These are phyloP conservation scores for Muschampia plurimacula DNA, from an alignment of 2,888 invertebrate species.

Conservation along the genomic window DNA sequence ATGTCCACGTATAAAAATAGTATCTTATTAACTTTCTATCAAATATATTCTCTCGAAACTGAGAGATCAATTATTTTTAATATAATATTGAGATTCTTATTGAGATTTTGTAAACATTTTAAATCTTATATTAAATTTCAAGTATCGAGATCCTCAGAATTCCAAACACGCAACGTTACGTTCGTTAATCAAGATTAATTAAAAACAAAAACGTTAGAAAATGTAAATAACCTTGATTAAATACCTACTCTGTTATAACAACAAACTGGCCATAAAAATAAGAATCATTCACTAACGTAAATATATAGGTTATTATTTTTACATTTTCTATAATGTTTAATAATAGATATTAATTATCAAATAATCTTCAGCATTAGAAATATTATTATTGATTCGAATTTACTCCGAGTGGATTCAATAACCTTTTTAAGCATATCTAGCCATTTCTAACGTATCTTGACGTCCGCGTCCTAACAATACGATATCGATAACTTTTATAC, in stretches of 20 bases:
- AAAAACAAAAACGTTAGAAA: too few species aligned
- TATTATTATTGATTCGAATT: not conserved
- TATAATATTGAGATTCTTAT: not conserved
- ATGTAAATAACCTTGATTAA: too few species aligned
- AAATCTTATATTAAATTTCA: not conserved
- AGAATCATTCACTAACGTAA: not conserved
- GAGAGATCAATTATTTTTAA: not conserved
- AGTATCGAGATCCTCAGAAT: not conserved
- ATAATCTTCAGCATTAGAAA: not conserved
- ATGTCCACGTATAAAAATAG: too few species aligned
- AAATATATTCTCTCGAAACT: too few species aligned
- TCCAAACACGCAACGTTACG: too few species aligned
- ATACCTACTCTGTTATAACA: too few species aligned
- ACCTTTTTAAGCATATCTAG: constrained; percentile 27
- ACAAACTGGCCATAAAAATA: not conserved
- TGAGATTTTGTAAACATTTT: not conserved
- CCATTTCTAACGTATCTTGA: constrained; percentile 16
- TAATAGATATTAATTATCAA: not conserved
- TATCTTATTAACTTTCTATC: too few species aligned
- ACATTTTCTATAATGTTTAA: too few species aligned
- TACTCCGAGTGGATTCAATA: not conserved
- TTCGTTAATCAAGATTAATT: too few species aligned
- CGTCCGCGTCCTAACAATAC: constrained; percentile 11
- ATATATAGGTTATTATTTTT: too few species aligned
- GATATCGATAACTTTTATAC: constrained; percentile 22